A percentile compares a stretch with the other conserved stretches of the same genome.
Evolutionary conservation across 2,888 invertebrate species (phyloP).

Genomic region (Idaea aversata): DNA sequence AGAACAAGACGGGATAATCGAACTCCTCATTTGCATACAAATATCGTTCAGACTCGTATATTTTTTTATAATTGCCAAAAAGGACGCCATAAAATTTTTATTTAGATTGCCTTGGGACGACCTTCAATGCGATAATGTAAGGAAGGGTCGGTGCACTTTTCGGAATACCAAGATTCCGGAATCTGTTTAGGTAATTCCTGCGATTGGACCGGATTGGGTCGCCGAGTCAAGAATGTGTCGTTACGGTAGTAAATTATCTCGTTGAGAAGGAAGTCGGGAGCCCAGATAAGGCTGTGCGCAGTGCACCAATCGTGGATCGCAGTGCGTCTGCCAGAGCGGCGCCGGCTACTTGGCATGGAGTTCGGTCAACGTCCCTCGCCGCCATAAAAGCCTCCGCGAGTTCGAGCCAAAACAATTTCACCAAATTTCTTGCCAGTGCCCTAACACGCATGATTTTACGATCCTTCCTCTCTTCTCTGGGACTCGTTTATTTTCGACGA

Average conservation of each 20-base stretch:
- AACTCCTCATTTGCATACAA: conserved; percentile 53
- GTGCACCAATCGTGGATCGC: conserved; percentile 68
- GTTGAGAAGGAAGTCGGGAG: conserved; percentile 49
- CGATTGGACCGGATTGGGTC: conserved; percentile 52
- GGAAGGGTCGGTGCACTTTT: conserved; percentile 26
- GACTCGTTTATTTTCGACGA: conserved; percentile 57
- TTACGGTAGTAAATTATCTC: conserved; percentile 60
- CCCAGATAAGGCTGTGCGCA: conserved; percentile 65
- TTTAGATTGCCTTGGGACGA: conserved; percentile 41
- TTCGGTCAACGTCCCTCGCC: conserved; percentile 73
- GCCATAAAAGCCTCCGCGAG: conserved; percentile 73
- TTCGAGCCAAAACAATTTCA: conserved; percentile 76
- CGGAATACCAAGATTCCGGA: conserved; percentile 18
- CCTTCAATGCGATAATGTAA: conserved; percentile 32
- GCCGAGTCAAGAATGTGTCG: conserved; percentile 54
- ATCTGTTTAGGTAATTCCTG: conserved; percentile 28
- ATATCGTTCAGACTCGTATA: conserved; percentile 39
- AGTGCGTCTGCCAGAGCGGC: conserved; percentile 73
- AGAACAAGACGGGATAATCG: conserved; percentile 48
- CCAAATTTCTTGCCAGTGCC: conserved; percentile 73
- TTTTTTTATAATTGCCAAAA: conserved; percentile 39
- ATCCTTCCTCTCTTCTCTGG: conserved; percentile 52
- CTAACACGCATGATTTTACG: conserved; percentile 74
- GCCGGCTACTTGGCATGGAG: conserved; percentile 74
- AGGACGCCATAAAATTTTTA: conserved; percentile 21